A percentile compares a stretch with the other conserved stretches of the same genome.
These are phyloP conservation scores for Crotalus viridis DNA, from an alignment of 2,113 vertebrate genomes.

Conservation along the genomic window DNA sequence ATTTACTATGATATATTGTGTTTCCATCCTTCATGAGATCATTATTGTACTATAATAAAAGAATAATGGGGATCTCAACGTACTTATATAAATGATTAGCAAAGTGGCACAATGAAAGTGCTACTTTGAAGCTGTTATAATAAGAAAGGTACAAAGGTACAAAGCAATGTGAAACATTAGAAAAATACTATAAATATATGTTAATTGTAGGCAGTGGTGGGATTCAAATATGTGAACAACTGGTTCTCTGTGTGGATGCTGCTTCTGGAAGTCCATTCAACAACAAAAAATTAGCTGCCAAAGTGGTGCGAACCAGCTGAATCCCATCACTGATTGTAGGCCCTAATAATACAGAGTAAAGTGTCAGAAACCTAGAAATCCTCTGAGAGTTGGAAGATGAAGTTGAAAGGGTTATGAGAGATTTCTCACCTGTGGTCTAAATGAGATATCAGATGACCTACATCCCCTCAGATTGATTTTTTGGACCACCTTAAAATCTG, in stretches of 20 bases:
- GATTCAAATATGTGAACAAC: too few species aligned
- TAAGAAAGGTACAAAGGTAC: neutral
- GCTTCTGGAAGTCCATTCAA: too few species aligned
- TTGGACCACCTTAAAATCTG: neutral
- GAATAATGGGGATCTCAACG: neutral
- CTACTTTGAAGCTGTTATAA: neutral
- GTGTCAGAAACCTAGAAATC: neutral
- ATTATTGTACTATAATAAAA: neutral
- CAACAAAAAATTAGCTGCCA: too few species aligned
- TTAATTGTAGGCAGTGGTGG: neutral
- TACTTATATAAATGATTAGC: neutral
- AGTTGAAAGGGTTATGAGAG: neutral
- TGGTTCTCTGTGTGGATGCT: too few species aligned
- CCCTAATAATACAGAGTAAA: neutral
- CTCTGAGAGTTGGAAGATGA: neutral
- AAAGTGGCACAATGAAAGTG: neutral
- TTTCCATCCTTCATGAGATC: neutral
- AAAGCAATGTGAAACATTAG: neutral
- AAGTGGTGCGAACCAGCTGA: too few species aligned
- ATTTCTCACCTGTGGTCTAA: neutral
- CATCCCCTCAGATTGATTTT: neutral
- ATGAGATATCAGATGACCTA: neutral
- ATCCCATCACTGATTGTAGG: too few species aligned
- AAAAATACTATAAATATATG: neutral
- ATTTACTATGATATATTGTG: neutral